A percentile compares a stretch with the other conserved stretches of the same genome.
These are phyloP conservation scores for Habroteleia sp. DNA, from an alignment of 2,888 invertebrate species.

Conservation along the genomic window DNA sequence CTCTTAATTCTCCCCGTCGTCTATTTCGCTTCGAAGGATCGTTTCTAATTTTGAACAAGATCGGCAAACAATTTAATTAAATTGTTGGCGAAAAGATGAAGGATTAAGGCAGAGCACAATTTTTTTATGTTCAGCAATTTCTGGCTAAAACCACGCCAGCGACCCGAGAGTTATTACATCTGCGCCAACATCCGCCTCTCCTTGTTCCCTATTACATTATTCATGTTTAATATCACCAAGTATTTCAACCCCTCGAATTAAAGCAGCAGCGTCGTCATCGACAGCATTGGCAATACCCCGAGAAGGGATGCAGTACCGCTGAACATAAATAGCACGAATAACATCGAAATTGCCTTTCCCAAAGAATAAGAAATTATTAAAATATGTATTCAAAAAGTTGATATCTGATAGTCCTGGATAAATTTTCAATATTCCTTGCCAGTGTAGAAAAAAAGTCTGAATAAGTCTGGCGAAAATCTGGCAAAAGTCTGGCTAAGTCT, in stretches of 20 bases:
- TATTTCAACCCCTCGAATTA: conserved; percentile 75
- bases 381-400: conserved; percentile 13
- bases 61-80: conserved; percentile 28
- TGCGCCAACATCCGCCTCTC: conserved; percentile 54
- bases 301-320: conserved; percentile 58
- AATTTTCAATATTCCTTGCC: too few species aligned
- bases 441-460: too few species aligned
- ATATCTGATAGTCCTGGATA: too few species aligned
- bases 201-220: conserved; percentile 77
- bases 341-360: conserved; percentile 52
- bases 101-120: background rate
- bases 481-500: too few species aligned
- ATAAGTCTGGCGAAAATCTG: too few species aligned
- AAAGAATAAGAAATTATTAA: conserved; percentile 11
- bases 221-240: conserved; percentile 80
- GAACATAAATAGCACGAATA: conserved; percentile 52
- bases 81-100: conserved; percentile 12
- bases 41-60: conserved; percentile 30
- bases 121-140: conserved; percentile 10
- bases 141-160: conserved; percentile 17
- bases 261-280: conserved; percentile 69
- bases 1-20: conserved; percentile 70
- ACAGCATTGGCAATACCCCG: conserved; percentile 67
- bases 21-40: conserved; percentile 41
- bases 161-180: conserved; percentile 56